Conservation (phyloP, 37 sponge, comb jelly and placozoan species). For the Petrosia ficiformis region DNA sequence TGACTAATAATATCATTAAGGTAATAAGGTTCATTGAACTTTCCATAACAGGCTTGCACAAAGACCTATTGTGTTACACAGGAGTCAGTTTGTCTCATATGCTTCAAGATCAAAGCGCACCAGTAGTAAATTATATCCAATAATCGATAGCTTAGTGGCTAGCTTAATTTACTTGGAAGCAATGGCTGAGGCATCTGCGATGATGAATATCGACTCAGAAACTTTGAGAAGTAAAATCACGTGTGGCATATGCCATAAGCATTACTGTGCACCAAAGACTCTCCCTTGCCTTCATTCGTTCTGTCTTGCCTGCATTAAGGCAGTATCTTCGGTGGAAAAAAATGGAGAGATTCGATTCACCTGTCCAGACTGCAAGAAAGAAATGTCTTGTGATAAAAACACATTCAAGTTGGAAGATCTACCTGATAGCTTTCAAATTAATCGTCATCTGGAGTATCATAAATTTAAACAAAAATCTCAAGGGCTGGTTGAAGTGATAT, state of each 20-base stretch:
- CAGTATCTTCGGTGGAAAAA: background rate
- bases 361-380: conserved; percentile 45
- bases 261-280: conserved; percentile 48
- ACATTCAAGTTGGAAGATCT: background rate
- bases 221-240: conserved; percentile 4
- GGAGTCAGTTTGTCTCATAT: too few species aligned
- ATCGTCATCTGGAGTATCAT: conserved; percentile 12
- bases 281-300: conserved; percentile 60
- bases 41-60: too few species aligned
- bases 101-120: too few species aligned
- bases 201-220: background rate
- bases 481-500: conserved; percentile 12
- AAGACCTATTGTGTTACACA: too few species aligned
- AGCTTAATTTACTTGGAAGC: too few species aligned
- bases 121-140: too few species aligned
- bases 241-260: conserved; percentile 35
- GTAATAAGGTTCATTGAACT: too few species aligned
- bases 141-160: too few species aligned
- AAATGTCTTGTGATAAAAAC: background rate
- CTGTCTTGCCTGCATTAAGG: conserved; percentile 34
- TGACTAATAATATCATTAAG: too few species aligned
- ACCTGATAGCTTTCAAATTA: conserved; percentile 37
- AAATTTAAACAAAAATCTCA: conserved; percentile 38
- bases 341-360: background rate
- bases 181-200: background rate